These are phyloP conservation scores for Odobenus rosmarus DNA, from an alignment of 2,113 vertebrate genomes.

Conservation along the genomic window DNA sequence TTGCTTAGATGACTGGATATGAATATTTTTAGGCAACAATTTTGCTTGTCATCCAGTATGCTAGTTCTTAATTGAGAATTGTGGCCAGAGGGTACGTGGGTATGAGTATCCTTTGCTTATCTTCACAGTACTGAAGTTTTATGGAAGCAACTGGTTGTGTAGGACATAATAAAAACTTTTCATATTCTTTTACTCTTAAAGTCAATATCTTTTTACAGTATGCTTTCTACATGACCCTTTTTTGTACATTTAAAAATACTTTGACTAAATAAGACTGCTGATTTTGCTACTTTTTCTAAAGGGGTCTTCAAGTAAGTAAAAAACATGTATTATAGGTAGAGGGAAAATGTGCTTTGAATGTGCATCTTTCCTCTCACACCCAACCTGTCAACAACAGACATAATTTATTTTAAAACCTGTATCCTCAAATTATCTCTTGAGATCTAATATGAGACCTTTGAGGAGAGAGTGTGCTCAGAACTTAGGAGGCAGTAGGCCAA, in stretches of 20 bases:
- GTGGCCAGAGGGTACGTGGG: conserved; percentile 56
- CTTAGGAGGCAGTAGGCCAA: conserved; percentile 72
- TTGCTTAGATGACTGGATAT: conserved; percentile 69
- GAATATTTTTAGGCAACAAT: conserved; percentile 61
- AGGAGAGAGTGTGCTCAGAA: conserved; percentile 69
- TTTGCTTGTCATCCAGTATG: conserved; percentile 66
- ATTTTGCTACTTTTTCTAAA: conserved; percentile 68
- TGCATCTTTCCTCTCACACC: conserved; percentile 25
- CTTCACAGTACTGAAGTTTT: conserved; percentile 69
- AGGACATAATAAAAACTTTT: conserved; percentile 76
- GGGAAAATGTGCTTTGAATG: conserved; percentile 70
- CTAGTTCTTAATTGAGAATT: conserved; percentile 60
- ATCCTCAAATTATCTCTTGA: conserved; percentile 80
- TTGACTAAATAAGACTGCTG: conserved; percentile 78
- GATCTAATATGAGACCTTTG: conserved; percentile 80
- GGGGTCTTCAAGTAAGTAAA: conserved; percentile 59
- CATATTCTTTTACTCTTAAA: conserved; percentile 73
- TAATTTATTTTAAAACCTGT: conserved; percentile 64
- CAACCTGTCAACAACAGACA: conserved; percentile 40
- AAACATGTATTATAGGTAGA: conserved; percentile 7
- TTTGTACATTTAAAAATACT: conserved; percentile 81
- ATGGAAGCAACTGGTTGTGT: conserved; percentile 73
- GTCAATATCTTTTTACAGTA: conserved; percentile 78
- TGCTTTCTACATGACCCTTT: conserved; percentile 83
- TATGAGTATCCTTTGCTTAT: conserved; percentile 69